Conservation (phyloP, 2,888 invertebrate genomes). For the Diarsia rubi region DNA sequence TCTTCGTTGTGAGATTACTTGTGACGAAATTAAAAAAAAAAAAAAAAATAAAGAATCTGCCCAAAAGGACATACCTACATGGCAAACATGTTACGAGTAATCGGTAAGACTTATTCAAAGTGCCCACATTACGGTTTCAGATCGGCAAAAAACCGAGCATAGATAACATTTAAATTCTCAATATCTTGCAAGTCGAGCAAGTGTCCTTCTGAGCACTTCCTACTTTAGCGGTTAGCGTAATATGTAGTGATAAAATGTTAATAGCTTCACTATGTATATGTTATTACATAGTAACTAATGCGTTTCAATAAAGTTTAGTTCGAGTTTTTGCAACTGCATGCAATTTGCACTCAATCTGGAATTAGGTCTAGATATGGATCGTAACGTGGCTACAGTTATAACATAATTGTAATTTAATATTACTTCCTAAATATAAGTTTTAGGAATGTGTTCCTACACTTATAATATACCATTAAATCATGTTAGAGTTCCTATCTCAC, state of each 20-base stretch:
- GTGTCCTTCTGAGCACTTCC: constrained; percentile 60
- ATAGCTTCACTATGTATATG: constrained; percentile 14
- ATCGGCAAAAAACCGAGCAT: not conserved
- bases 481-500: not conserved
- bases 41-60: too few species aligned
- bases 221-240: constrained; percentile 26
- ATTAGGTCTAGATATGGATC: not conserved
- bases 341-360: constrained; percentile 6
- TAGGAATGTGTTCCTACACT: not conserved
- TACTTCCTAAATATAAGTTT: not conserved
- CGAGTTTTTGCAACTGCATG: constrained; percentile 13
- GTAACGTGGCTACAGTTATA: not conserved
- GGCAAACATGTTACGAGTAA: too few species aligned
- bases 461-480: not conserved
- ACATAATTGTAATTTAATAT: not conserved
- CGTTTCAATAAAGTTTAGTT: not conserved
- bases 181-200: constrained; percentile 14
- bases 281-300: constrained; percentile 21
- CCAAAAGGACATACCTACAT: too few species aligned
- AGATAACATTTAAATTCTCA: constrained; percentile 11
- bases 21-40: not conserved
- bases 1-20: not conserved
- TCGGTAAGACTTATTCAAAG: not conserved
- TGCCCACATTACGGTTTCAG: not conserved
- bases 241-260: constrained; percentile 35